Base-by-base conservation (phyloP, 2,888 invertebrate genomes). In the Eristalinus aeneus region DNA sequence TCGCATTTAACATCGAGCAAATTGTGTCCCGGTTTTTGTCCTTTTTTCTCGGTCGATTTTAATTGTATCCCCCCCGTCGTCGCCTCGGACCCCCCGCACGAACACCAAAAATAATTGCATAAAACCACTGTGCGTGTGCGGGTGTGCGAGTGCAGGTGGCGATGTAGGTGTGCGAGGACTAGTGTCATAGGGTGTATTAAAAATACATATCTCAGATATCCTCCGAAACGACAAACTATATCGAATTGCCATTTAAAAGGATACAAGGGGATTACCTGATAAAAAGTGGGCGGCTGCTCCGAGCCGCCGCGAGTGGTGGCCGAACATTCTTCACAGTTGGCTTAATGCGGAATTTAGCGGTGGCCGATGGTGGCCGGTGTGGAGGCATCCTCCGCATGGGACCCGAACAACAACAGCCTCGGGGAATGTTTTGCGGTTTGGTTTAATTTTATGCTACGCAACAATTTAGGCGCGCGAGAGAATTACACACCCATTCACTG, bases 401-500 rank as follows among this genome's bases (percentile, higher is more conserved):
- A 34, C 22, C 65, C 64, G 65, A 27, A 80, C 69, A 76, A 76
- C 80, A 74, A 74, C 77, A 82, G 78, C 56, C 67, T 65, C 74
- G 81, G 46, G 86, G 56, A 81, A 86, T 86, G 86, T 82, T 82
- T 86, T 86, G 86, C 74, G 86, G 86, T 86, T 77, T 86, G 81
- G 81, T 77, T 86, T 86, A 86, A 86, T 86, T 86, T 77, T 81
- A 86, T 86, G 81, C 77, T 86, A 86, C 86, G 86, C 86, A 86
- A 86, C 86, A 86, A 86, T 86, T 86, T 86, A 86, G 81, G 73
- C 72, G 60, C 22, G 46, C 67, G 53, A 61, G 23, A 27, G 77
- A 81, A 77, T 81, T 81, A 86, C 85, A 81, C 53, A 46, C 34
- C 63, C 12, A 12, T n/a, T n/a, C 39, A 11, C 12, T 4, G 1